These are phyloP conservation scores for Hippocampus abdominalis DNA, from an alignment of 2,113 vertebrate species.

Conservation along the genomic window DNA sequence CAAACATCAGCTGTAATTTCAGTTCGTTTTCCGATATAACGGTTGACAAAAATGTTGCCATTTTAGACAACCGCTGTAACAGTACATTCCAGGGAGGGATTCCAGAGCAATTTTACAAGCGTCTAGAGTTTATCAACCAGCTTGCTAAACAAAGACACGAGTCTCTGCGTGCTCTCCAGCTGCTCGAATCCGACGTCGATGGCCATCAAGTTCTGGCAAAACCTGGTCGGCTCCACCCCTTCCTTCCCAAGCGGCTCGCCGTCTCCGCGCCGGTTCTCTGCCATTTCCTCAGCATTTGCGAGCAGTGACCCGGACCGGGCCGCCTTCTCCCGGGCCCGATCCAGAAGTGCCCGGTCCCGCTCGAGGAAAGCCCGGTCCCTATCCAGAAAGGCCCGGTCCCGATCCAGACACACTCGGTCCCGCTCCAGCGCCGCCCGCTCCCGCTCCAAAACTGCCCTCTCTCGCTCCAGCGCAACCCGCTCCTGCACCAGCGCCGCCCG, in stretches of 20 bases:
- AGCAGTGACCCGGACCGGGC: constrained; percentile 1
- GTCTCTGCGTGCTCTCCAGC: constrained; percentile 34
- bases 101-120: too few species aligned
- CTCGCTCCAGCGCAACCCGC: constrained; percentile 32
- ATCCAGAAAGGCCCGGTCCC: constrained; percentile 46
- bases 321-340: neutral
- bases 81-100: too few species aligned
- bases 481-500: constrained; percentile 45
- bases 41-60: too few species aligned
- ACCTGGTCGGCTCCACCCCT: constrained; percentile 9
- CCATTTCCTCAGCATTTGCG: constrained; percentile 9
- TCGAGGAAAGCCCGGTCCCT: constrained; percentile 44
- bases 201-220: constrained; percentile 5
- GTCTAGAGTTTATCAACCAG: constrained; percentile 40
- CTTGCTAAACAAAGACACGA: constrained; percentile 38
- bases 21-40: too few species aligned
- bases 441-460: constrained; percentile 29
- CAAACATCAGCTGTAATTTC: too few species aligned
- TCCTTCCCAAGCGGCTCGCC: constrained; percentile 18
- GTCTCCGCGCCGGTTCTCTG: neutral
- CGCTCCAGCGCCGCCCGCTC: constrained; percentile 42
- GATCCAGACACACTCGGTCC: constrained; percentile 40
- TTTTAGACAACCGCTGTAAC: too few species aligned
- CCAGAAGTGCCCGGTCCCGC: constrained; percentile 22
- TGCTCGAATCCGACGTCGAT: constrained; percentile 25